Conservation (phyloP, 2,888 invertebrate genomes). For the Calameuta filiformis region DNA sequence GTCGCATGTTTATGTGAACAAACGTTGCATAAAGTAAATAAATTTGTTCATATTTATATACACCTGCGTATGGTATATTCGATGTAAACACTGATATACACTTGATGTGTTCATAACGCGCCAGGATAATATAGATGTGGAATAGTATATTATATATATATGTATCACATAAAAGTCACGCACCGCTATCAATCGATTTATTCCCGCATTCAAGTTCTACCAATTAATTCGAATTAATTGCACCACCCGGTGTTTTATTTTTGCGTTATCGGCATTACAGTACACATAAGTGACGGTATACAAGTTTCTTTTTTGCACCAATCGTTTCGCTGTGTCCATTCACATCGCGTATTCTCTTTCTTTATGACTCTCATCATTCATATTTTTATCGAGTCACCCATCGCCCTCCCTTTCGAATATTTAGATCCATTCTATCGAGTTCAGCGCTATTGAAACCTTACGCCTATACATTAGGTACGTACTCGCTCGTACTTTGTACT, state of each 20-base stretch:
- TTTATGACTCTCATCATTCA: background rate
- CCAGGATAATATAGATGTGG: background rate
- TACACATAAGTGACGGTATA: background rate
- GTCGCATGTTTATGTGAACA: slow-evolving; percentile 30
- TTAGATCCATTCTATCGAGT: background rate
- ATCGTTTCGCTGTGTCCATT: background rate
- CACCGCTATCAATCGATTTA: background rate
- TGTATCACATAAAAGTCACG: background rate
- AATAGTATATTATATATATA: background rate
- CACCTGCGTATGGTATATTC: background rate
- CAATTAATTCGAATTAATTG: background rate
- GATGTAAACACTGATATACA: background rate
- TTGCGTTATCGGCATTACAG: background rate
- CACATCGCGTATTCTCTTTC: background rate
- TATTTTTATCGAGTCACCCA: background rate
- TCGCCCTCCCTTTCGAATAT: background rate
- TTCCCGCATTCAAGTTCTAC: background rate
- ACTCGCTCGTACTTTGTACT: background rate
- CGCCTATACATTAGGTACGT: background rate
- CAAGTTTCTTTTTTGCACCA: background rate
- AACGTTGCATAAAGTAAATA: slow-evolving; percentile 49
- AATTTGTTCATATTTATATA: slow-evolving; percentile 21
- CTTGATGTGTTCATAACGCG: background rate
- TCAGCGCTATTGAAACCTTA: background rate
- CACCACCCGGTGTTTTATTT: background rate